phyloP scores from a whole-genome alignment of 2,888 invertebrate species.

The Sepioteuthis lessoniana region DNA sequence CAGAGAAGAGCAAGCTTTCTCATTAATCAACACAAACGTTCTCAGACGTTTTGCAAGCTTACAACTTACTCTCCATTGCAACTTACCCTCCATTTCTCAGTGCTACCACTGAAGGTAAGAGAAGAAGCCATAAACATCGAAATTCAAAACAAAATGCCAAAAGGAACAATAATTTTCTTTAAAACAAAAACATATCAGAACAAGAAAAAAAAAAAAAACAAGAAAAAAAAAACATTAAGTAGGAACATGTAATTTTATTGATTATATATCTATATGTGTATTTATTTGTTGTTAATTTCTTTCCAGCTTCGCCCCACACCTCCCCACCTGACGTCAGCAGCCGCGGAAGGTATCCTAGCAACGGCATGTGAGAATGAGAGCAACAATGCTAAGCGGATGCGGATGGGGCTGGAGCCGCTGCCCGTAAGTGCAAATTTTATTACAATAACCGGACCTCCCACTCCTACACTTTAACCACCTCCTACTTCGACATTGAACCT shows the following conservation, averaged over 20 bases:
- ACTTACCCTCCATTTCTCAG: too few species aligned
- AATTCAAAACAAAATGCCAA: neutral
- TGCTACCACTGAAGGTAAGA: too few species aligned
- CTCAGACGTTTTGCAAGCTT: neutral
- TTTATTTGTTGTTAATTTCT: neutral
- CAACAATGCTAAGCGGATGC: constrained; percentile 97
- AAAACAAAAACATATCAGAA: neutral
- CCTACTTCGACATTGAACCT: neutral
- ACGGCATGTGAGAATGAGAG: constrained; percentile 98
- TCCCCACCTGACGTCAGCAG: constrained; percentile 95
- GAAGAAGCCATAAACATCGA: neutral
- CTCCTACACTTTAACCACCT: neutral
- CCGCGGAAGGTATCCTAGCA: constrained; percentile 95
- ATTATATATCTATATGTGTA: neutral
- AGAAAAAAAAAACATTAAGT: neutral
- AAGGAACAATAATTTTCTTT: neutral
- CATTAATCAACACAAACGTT: neutral
- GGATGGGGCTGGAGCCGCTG: constrained; percentile 90
- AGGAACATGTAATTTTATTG: neutral
- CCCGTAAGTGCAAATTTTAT: constrained; percentile 64
- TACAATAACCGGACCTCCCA: neutral
- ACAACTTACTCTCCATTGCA: neutral
- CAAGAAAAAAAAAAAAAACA: too few species aligned
- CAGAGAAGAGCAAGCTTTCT: neutral
- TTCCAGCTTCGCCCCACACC: constrained; percentile 91